These are phyloP conservation scores for Pedionomus torquatus DNA, from an alignment of 2,113 vertebrate species.

Conservation along the genomic window DNA sequence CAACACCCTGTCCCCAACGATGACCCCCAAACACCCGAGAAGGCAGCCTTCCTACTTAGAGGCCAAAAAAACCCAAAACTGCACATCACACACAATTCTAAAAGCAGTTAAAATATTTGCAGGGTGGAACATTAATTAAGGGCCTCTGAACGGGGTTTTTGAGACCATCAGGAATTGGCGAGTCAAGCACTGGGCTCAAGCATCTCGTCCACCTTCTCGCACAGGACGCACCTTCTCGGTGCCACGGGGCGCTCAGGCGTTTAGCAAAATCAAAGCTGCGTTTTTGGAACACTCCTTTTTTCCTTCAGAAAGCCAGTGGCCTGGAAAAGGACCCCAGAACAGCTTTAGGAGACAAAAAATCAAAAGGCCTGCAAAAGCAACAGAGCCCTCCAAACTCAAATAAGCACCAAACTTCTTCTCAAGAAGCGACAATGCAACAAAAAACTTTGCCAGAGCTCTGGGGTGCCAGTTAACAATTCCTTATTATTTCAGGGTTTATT, in stretches of 20 bases:
- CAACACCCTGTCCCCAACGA: neutral
- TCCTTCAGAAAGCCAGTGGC: neutral
- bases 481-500: neutral
- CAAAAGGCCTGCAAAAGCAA: neutral
- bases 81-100: neutral
- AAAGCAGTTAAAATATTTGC: neutral
- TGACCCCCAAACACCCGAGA: neutral
- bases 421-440: neutral
- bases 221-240: fast-evolving
- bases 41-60: neutral
- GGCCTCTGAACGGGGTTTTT: neutral
- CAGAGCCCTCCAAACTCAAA: neutral
- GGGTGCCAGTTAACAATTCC: neutral
- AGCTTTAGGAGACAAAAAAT: neutral
- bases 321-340: neutral
- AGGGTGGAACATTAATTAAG: neutral
- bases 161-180: neutral
- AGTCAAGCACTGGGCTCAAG: neutral
- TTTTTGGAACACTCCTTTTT: neutral
- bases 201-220: neutral
- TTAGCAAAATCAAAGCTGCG: neutral
- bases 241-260: neutral
- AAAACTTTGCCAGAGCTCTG: neutral
- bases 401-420: no score
- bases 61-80: neutral